Evolutionary conservation across 2,888 invertebrate species (phyloP), one percentile per base, ranked within the genome.

Genomic region (Agonopterix arenella): DNA sequence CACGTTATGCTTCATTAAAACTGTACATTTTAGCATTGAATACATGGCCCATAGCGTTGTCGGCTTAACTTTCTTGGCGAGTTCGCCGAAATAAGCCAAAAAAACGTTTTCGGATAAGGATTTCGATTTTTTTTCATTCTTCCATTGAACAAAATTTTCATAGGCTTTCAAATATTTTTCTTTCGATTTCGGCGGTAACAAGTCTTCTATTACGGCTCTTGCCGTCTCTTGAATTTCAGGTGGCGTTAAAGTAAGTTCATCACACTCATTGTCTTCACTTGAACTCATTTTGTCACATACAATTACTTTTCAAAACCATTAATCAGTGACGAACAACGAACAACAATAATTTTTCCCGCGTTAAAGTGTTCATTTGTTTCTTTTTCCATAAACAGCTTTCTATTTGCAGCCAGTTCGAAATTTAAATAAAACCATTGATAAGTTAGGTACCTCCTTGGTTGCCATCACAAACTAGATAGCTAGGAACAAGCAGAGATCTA

Each of bases 21-120:
- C 41, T 28, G 54, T 58, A 41, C 45, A 36, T 54, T 58, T 60
- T 36, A 58, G 45, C 56, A 58, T 60, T 13, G 59, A 59, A 36
- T 56, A 59, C 5, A 45, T 48, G 38, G 45, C 37, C 55, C 57
- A 57, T 9, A 58, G 44, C 8, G 53, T 52, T 45, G 44, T 49
- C 4, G 57, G 50, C 38, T 57, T 50, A 11, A 49, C 46, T 13
- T 44, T 55, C 36, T 47, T 43, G 3, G 52, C 2, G 9, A 56
- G 40, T 43, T 60, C 56, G 10, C 52, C 48, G 38, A 58, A 56
- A 37, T 56, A 59, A 2, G 50, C 42, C 42, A 59, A 37, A n/a
- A 59, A 52, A n/a, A 55, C 55, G 28, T 49, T 45, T 48, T 57
- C 57, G 4, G 52, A 50, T 44, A 57, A 54, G 9, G 52, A 51